Evolutionary conservation across 2,113 vertebrate genomes (phyloP).

Genomic region (Turdus rufiventris): DNA sequence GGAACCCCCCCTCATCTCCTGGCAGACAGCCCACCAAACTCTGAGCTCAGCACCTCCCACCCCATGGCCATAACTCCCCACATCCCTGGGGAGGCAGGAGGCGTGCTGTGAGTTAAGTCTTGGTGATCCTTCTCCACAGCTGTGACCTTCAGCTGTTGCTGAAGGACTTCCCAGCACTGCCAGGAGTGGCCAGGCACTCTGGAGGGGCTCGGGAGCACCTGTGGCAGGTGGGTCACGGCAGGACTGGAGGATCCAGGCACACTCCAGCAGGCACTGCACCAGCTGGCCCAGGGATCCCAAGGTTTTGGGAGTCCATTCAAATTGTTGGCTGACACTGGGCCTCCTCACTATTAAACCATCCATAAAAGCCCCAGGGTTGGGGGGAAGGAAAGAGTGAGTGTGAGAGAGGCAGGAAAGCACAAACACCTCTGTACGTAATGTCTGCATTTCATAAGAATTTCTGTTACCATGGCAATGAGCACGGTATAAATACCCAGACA

Average conservation of each 20-base stretch:
- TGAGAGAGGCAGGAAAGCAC: not conserved
- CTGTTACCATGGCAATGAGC: slow-evolving; percentile 51
- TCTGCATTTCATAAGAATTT: slow-evolving; percentile 41
- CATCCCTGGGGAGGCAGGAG: not conserved
- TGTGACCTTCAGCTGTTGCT: not conserved
- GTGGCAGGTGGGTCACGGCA: not conserved
- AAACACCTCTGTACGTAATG: slow-evolving; percentile 13
- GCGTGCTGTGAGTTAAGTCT: fast-evolving
- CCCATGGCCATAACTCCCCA: not conserved
- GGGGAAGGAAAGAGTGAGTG: not conserved
- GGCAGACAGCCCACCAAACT: not conserved
- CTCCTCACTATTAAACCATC: not conserved
- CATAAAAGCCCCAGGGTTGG: not conserved
- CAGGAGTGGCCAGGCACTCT: not conserved
- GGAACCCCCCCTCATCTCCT: not conserved
- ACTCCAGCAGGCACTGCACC: not conserved
- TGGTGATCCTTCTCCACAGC: not conserved
- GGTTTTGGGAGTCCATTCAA: not conserved
- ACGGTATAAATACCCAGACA: slow-evolving; percentile 43
- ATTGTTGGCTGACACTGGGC: not conserved
- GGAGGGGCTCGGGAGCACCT: not conserved
- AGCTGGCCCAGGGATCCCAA: not conserved
- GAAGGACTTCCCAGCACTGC: not conserved
- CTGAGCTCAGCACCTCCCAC: not conserved
- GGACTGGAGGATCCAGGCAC: not conserved